Percentiles rank a stretch among this genome's conserved stretches.
Evolutionary conservation across 2,113 vertebrate species (phyloP).

Genomic region (Coryphaenoides rupestris): DNA sequence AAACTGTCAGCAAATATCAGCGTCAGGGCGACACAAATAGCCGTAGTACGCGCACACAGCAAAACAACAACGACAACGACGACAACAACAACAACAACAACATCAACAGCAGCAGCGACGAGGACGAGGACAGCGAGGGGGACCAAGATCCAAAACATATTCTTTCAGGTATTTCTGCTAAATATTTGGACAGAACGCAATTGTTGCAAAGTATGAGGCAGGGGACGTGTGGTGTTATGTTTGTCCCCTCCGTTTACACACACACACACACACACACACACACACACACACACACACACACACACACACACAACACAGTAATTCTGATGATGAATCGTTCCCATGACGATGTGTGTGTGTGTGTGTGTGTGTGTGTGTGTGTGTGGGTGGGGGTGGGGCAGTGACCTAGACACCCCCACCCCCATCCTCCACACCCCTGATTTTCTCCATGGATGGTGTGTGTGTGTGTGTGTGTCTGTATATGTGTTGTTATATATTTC

Average conservation of each 20-base stretch:
- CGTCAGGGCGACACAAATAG: constrained; percentile 83
- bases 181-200: constrained; percentile 67
- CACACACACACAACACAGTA: constrained; percentile 49
- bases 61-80: constrained; percentile 71
- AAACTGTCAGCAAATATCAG: constrained; percentile 90
- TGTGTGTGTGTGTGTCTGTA: too few species aligned
- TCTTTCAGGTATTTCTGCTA: constrained; percentile 55
- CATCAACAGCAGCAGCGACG: too few species aligned
- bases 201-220: constrained; percentile 55
- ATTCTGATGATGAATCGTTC: constrained; percentile 64
- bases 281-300: constrained; percentile 57
- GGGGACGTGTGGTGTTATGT: not conserved
- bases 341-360: constrained; percentile 71
- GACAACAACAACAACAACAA: constrained; percentile 42
- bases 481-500: constrained; percentile 74
- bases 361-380: constrained; percentile 3
- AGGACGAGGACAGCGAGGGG: too few species aligned
- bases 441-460: not conserved
- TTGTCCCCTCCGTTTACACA: not conserved
- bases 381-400: constrained; percentile 33
- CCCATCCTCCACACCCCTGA: constrained; percentile 24
- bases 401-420: constrained; percentile 62
- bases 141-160: too few species aligned
- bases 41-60: constrained; percentile 78
- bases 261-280: constrained; percentile 59